Conservation (phyloP, 2,888 invertebrate species). For the Tanypteryx hageni region DNA sequence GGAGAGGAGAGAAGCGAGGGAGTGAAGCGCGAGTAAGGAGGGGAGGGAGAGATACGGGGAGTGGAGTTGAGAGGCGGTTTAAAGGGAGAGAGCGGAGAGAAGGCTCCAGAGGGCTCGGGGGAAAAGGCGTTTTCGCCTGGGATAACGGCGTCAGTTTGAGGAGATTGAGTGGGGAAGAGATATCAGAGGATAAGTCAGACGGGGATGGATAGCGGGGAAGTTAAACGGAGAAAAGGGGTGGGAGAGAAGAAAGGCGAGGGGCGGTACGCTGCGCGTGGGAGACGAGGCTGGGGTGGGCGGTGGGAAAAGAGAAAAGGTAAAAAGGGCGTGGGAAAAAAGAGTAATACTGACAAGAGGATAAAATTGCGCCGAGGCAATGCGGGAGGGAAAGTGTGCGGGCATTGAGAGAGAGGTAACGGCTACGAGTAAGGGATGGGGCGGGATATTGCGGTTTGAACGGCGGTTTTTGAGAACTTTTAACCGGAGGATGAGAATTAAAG, state of each 20-base stretch:
- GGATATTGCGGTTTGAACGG: background rate
- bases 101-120: background rate
- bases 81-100: background rate
- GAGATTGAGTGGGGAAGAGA: conserved; percentile 7
- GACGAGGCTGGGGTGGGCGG: background rate
- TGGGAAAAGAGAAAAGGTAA: background rate
- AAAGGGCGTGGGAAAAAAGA: background rate
- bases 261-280: background rate
- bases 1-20: background rate
- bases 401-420: background rate
- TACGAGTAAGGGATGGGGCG: background rate
- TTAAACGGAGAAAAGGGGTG: background rate
- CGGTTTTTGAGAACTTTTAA: background rate
- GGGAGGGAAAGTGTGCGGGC: background rate
- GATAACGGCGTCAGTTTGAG: conserved; percentile 15
- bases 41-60: background rate
- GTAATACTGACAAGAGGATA: background rate
- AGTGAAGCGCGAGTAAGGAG: background rate
- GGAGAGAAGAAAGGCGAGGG: background rate
- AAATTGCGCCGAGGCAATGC: background rate
- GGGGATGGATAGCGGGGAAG: background rate
- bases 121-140: conserved; percentile 8
- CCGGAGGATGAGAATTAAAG: background rate
- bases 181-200: conserved; percentile 31
- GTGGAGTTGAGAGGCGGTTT: background rate